Evolutionary conservation across 37 sponge, comb jelly and placozoan genomes (phyloP).

Genomic region (Cliona cf. orientalis): DNA sequence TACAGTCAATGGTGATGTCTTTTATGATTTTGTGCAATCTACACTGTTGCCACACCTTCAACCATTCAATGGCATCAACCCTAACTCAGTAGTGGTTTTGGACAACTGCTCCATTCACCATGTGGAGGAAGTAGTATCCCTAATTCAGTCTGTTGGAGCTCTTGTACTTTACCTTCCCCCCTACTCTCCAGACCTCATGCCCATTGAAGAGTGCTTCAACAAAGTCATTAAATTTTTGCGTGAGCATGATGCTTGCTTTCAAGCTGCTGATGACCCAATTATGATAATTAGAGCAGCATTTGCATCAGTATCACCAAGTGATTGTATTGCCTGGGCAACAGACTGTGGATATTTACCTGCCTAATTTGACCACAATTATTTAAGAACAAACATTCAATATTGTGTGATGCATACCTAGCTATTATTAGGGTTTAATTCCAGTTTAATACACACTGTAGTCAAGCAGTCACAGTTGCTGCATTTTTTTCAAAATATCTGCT

Average conservation of each 20-base stretch:
- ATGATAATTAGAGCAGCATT: background rate
- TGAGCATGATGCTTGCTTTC: background rate
- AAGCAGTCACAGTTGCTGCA: background rate
- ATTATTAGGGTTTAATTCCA: background rate
- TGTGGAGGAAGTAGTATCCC: background rate
- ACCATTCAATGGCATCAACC: constrained; percentile 14
- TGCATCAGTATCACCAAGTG: background rate
- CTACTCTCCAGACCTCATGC: background rate
- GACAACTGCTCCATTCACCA: background rate
- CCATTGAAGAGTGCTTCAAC: background rate
- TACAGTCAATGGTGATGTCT: constrained; percentile 10
- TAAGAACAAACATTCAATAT: no score
- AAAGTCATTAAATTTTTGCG: background rate
- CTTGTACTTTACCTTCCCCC: background rate
- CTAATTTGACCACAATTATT: no score
- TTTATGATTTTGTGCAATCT: constrained; percentile 15
- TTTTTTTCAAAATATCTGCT: background rate
- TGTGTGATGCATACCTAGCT: no score
- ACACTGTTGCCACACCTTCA: constrained; percentile 2
- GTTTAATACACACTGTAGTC: background rate
- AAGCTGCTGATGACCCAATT: background rate
- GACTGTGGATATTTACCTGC: background rate
- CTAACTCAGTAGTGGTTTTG: background rate
- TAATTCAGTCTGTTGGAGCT: background rate
- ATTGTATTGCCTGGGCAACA: background rate